Percentiles rank a stretch among this genome's conserved stretches.
phyloP scores from a whole-genome alignment of 2,797 vertebrate species.

The Xiphophorus birchmanni region DNA sequence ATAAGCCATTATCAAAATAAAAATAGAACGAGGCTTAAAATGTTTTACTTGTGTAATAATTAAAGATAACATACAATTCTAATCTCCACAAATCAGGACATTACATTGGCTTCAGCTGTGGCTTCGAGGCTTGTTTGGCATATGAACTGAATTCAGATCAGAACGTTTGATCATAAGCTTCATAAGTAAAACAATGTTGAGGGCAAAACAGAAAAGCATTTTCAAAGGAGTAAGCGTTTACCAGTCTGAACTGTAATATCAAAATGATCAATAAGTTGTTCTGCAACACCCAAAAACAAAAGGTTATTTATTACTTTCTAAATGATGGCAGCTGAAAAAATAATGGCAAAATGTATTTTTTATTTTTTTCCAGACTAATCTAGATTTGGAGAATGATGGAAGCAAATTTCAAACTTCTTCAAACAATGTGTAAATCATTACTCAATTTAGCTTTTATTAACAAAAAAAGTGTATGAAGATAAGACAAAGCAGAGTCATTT shows the following conservation, averaged over 20 bases:
- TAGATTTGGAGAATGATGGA: neutral
- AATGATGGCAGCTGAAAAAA: neutral
- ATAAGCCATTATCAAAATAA: neutral
- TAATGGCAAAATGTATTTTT: neutral
- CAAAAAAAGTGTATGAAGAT: conserved; percentile 12
- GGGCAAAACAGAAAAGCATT: neutral
- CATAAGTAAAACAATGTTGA: neutral
- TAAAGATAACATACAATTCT: no score
- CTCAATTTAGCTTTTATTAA: conserved; percentile 6
- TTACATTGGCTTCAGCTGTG: neutral
- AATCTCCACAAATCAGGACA: neutral
- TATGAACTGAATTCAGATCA: neutral
- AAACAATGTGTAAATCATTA: neutral
- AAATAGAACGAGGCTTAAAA: no score
- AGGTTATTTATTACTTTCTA: neutral
- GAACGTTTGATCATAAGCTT: neutral
- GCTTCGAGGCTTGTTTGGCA: neutral
- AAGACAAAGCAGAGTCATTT: conserved; percentile 32
- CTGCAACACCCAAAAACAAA: neutral
- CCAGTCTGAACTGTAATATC: neutral
- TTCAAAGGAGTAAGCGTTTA: neutral
- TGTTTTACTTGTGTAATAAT: no score
- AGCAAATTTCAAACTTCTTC: neutral
- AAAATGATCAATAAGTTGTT: neutral
- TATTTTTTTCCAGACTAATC: neutral